These are phyloP conservation scores for Anolis carolinensis DNA, from an alignment of 2,113 vertebrate species.

Conservation along the genomic window DNA sequence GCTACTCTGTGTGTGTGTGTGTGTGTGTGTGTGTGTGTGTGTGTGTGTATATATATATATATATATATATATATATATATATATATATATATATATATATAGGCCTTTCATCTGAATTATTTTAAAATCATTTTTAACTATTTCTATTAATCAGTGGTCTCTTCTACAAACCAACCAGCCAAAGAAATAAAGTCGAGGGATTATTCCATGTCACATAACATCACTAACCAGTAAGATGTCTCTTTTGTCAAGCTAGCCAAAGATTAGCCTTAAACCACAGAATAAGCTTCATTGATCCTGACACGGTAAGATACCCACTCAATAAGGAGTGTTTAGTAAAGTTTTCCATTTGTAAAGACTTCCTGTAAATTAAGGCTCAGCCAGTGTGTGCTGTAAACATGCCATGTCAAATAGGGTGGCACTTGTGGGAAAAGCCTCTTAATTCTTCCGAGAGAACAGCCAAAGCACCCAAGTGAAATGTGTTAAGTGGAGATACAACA, in stretches of 20 bases:
- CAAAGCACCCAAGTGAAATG: neutral
- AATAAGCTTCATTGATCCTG: conserved; percentile 71
- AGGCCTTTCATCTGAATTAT: conserved; percentile 1
- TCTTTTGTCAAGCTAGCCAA: conserved; percentile 60
- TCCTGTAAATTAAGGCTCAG: conserved; percentile 67
- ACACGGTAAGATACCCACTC: conserved; percentile 64
- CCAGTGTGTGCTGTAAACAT: conserved; percentile 56
- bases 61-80: neutral
- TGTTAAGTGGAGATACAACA: conserved; percentile 11
- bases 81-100: neutral
- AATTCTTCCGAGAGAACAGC: conserved; percentile 22
- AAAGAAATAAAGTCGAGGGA: conserved; percentile 33
- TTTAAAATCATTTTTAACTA: conserved; percentile 41
- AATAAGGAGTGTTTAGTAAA: conserved; percentile 68
- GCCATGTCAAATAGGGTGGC: conserved; percentile 37
- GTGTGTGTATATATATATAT: neutral
- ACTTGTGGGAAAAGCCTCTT: conserved; percentile 11
- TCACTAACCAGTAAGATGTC: conserved; percentile 53
- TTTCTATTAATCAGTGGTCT: conserved; percentile 62
- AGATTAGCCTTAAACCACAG: conserved; percentile 69
- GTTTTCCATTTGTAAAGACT: conserved; percentile 71
- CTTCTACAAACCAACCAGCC: conserved; percentile 53
- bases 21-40: too few species aligned
- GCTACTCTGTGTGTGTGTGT: too few species aligned
- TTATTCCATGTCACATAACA: conserved; percentile 51